A percentile compares a stretch with the other conserved stretches of the same genome.
Evolutionary conservation across 2,113 vertebrate genomes (phyloP).

Genomic region (Acanthisitta chloris): DNA sequence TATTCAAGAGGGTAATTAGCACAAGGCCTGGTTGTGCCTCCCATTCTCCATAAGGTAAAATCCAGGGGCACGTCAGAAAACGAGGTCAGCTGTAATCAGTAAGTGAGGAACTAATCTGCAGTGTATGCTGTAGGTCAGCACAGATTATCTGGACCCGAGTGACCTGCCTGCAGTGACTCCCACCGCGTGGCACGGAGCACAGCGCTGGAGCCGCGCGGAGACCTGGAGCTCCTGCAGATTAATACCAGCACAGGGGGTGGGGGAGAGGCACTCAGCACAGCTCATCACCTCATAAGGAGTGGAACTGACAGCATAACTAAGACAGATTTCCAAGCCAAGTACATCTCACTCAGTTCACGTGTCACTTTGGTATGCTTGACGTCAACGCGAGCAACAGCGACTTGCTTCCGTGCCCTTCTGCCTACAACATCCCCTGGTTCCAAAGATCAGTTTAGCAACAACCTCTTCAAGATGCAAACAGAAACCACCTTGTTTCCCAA

Average conservation of each 20-base stretch:
- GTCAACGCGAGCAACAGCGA: background rate
- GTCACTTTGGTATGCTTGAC: background rate
- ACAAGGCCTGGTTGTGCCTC: background rate
- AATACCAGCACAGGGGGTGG: background rate
- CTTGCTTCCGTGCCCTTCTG: background rate
- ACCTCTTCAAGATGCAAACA: background rate
- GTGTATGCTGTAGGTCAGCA: background rate
- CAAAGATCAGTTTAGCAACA: background rate
- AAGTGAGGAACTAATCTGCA: background rate
- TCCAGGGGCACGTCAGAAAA: background rate
- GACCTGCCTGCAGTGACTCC: background rate
- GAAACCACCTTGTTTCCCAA: conserved; percentile 4
- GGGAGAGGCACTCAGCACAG: background rate
- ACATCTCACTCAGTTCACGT: conserved; percentile 16
- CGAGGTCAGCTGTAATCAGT: background rate
- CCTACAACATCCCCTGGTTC: background rate
- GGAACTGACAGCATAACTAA: conserved; percentile 34
- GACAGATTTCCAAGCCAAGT: conserved; percentile 4
- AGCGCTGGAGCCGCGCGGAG: background rate
- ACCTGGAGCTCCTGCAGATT: background rate
- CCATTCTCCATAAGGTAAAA: background rate
- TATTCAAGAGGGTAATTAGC: background rate
- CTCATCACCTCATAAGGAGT: background rate
- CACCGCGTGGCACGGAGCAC: background rate
- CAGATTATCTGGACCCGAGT: background rate